Evolutionary conservation across 2,797 vertebrate species (phyloP).

Genomic region (Anolis apletophallus): DNA sequence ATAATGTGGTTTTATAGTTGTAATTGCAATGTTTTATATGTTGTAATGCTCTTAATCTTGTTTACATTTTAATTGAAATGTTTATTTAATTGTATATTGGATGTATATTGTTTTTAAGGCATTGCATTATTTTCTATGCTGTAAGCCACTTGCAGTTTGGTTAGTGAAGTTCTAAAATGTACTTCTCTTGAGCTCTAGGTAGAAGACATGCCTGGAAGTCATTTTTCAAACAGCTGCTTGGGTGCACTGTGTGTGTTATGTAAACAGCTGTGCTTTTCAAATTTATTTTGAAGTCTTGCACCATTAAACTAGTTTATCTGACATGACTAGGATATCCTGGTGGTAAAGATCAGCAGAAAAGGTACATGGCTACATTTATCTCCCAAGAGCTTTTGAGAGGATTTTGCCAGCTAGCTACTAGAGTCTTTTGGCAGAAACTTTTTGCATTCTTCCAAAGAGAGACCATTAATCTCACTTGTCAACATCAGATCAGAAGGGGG

Average conservation of each 20-base stretch:
- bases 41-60: no score
- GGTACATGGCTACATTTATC: not conserved
- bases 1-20: no score
- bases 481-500: not conserved
- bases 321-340: not conserved
- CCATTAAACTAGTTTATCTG: not conserved
- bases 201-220: not conserved
- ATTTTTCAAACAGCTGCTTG: not conserved
- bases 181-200: not conserved
- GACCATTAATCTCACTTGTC: constrained; percentile 36
- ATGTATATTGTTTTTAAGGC: no score
- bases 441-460: constrained; percentile 41
- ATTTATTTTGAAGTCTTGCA: not conserved
- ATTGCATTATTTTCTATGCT: no score
- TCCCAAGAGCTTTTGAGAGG: constrained; percentile 10
- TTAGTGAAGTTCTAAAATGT: not conserved
- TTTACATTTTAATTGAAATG: no score
- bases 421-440: constrained; percentile 31
- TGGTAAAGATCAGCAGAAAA: not conserved
- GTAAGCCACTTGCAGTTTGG: no score
- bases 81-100: no score
- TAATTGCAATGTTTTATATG: no score
- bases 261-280: not conserved
- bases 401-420: constrained; percentile 26
- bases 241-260: not conserved